Base-by-base conservation (phyloP, 2,888 invertebrate genomes). In the Acanthacorydalis orientalis region DNA sequence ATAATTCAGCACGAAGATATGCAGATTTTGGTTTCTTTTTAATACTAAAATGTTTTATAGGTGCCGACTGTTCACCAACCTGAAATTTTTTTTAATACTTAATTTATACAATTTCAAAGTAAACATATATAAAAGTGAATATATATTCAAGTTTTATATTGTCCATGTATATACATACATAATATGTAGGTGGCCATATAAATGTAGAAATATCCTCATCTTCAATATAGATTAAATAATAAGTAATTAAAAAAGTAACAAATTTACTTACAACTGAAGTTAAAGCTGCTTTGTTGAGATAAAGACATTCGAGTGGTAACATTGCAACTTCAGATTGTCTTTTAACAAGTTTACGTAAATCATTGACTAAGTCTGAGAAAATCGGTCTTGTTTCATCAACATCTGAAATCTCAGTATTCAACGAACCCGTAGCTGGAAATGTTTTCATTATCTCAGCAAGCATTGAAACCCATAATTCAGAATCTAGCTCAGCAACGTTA, bases 381-480 rank as follows among this genome's bases (percentile, higher is more conserved):
- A 93, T 89, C 15, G 85, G 82, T 54, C 88, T 75, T 31, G 90
- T 90, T 61, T 91, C 91, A 56, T 92, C 90, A 54, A 87, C 78
- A 64, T 89, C 88, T 44, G 81, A 72, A 58, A 92, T 83, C 67
- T 91, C 87, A 35, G 89, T 85, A 63, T 92, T 93, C 48, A 95
- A 75, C 34, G 86, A 84, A 31, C 92, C 91, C 0, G 84, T 81
- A 0, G 86, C 78, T 1, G 96, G 95, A 62, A 87, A 91, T 0
- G 91, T 89, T 63, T 90, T 90, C 70, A 96, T 82, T 53, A 91
- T 86, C 69, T 96, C 95, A 2, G 90, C 93, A 53, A 96, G 70
- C 89, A 93, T 93, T 6, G 92, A 88, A 34, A 96, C 96, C 96
- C 96, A 96, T 57, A 93, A 76, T 64, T 97, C 96, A 9, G 89